These are phyloP conservation scores for Camponotus pennsylvanicus DNA, from an alignment of 1,140 invertebrate species.

Conservation along the genomic window DNA sequence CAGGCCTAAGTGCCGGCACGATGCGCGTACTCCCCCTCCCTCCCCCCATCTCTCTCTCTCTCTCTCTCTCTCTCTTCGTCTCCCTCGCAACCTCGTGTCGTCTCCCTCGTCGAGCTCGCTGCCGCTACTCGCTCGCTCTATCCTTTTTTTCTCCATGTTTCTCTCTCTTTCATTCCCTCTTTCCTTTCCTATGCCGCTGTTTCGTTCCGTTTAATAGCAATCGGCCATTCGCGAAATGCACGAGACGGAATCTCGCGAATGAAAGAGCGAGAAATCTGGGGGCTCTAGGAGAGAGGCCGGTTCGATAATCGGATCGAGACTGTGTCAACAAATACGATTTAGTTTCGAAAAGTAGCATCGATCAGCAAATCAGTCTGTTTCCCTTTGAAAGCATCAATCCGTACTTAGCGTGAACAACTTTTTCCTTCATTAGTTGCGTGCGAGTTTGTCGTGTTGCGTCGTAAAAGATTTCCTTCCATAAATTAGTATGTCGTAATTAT, in stretches of 20 bases:
- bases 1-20: slow-evolving; percentile 81
- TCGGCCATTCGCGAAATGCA: slow-evolving; percentile 72
- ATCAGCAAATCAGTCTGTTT: neutral
- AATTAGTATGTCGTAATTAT: neutral
- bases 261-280: slow-evolving; percentile 70
- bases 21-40: slow-evolving; percentile 70
- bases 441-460: neutral
- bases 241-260: slow-evolving; percentile 76
- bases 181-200: neutral
- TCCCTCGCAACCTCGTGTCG: neutral
- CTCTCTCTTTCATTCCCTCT: slow-evolving; percentile 44
- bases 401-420: neutral
- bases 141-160: neutral
- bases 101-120: slow-evolving; percentile 1
- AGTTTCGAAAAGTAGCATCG: slow-evolving; percentile 19
- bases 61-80: slow-evolving; percentile 19
- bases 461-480: neutral
- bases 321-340: slow-evolving; percentile 32
- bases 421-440: neutral
- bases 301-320: slow-evolving; percentile 37
- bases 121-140: slow-evolving; percentile 16
- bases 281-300: slow-evolving; percentile 11
- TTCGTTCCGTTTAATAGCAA: slow-evolving; percentile 57
- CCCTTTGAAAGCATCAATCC: neutral
- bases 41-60: neutral